phyloP scores from a whole-genome alignment of 1,140 invertebrate genomes.

The Temnothorax nylanderi region DNA sequence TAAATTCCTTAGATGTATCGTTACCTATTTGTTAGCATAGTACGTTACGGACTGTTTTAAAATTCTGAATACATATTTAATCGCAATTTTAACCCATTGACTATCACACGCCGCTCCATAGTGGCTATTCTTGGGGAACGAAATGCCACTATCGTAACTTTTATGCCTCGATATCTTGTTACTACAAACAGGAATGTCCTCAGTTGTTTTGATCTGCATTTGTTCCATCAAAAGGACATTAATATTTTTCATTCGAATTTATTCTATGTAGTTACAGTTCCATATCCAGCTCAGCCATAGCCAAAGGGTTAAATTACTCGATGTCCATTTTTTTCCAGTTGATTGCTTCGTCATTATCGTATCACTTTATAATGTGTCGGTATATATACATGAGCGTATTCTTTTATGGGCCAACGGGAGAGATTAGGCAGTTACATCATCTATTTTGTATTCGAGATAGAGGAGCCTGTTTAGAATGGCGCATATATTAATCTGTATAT shows the following conservation, averaged over 20 bases:
- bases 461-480: not conserved
- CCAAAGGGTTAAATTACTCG: not conserved
- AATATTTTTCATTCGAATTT: not conserved
- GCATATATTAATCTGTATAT: not conserved
- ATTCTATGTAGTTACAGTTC: not conserved
- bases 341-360: not conserved
- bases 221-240: not conserved
- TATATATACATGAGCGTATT: conserved; percentile 7
- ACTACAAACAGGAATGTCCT: not conserved
- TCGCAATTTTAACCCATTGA: not conserved
- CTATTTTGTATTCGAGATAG: conserved; percentile 3
- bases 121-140: not conserved
- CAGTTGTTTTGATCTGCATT: not conserved
- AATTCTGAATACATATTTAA: not conserved
- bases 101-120: not conserved
- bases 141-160: not conserved
- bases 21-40: not conserved
- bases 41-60: not conserved
- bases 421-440: not conserved
- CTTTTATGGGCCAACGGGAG: not conserved
- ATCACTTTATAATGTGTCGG: not conserved
- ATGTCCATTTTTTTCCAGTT: not conserved
- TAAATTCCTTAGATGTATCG: conserved; percentile 5
- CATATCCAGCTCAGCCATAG: not conserved
- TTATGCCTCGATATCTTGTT: not conserved